Conservation (phyloP, 2,888 invertebrate genomes). For the Anaspis maculata region DNA sequence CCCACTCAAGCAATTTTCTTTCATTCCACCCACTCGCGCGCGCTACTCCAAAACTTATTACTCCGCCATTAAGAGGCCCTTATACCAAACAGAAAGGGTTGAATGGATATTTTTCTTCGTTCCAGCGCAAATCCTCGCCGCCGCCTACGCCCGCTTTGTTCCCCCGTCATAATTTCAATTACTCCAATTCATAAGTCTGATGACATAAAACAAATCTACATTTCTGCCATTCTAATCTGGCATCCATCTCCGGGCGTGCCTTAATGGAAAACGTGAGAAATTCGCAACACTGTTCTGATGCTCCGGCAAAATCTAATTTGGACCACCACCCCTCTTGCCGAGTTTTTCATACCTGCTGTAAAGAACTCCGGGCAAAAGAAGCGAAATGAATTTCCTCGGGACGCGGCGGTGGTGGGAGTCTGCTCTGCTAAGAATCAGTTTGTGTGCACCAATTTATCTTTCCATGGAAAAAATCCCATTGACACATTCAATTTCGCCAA, state of each 20-base stretch:
- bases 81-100: too few relatives aligned
- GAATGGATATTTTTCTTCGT: too few relatives aligned
- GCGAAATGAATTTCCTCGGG: slow-evolving; percentile 22
- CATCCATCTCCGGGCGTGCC: too few relatives aligned
- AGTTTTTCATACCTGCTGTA: slow-evolving; percentile 23
- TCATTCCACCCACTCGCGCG: too few relatives aligned
- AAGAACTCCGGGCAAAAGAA: slow-evolving; percentile 1
- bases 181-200: slow-evolving; percentile 8
- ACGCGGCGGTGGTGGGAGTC: too few relatives aligned
- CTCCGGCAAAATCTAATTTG: slow-evolving; percentile 29
- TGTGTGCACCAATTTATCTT: slow-evolving; percentile 31
- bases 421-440: slow-evolving; percentile 19
- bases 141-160: too few relatives aligned
- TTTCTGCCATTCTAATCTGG: slow-evolving; percentile 19
- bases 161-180: slow-evolving; percentile 8
- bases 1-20: too few relatives aligned
- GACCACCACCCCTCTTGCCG: slow-evolving; percentile 16
- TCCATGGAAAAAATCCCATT: slow-evolving; percentile 32
- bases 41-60: too few relatives aligned
- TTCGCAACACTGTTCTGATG: slow-evolving; percentile 17
- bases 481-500: slow-evolving; percentile 35
- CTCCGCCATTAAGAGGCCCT: too few relatives aligned
- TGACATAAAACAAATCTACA: slow-evolving; percentile 14
- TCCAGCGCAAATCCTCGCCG: too few relatives aligned
- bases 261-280: slow-evolving; percentile 25